Evolutionary conservation across 2,797 vertebrate genomes (phyloP), one percentile per base, ranked within the genome.

Genomic region (Odontamblyopus lacepedii): DNA sequence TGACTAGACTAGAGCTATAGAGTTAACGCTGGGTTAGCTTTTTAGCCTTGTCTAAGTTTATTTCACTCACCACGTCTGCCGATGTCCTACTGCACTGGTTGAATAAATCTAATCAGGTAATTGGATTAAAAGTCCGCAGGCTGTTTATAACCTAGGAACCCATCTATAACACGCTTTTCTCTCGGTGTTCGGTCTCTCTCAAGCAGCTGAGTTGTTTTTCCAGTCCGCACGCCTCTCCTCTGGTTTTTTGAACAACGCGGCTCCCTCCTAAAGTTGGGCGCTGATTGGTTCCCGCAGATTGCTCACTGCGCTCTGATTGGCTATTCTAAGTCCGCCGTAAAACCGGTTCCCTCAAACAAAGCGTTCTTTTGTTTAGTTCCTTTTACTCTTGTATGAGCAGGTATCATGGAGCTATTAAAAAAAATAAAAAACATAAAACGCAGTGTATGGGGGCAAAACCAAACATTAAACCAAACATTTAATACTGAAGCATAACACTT

Each of bases 161-260:
- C 44, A 51, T 66, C 18, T 32, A 38, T 38, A 6, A 44, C 6
- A 27, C 2, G 13, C 32, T 48, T 18, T 32, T 51, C 5, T 55
- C 9, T 53, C 7, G 3, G 1, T 3, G 15, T 29, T 5, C n/a
- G 26, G 32, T 35, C 3, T 35, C 35, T 38, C 27, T 15, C 3
- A 18, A 30, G 26, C 75, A 65, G 69, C 73, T 68, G 13, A 61
- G 16, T 3, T 64, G 1, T 27, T 75, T 50, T 30, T 32, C 27
- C 50, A n/a, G 26, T 62, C 6, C 32, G 69, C 61, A 60, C 9
- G 38, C 16, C 61, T 7, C 38, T 51, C 23, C 5, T 78, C 82
- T 69, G 16, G 6, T 65, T 69, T 80, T 92, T 92, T 87, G 86
- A 92, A 92, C 85, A 71, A 89, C 81, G 90, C 89, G 80, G 78